Percentiles rank a stretch among this genome's conserved stretches.
Conservation (phyloP, 2,113 vertebrate species). For the Odocoileus virginianus region DNA sequence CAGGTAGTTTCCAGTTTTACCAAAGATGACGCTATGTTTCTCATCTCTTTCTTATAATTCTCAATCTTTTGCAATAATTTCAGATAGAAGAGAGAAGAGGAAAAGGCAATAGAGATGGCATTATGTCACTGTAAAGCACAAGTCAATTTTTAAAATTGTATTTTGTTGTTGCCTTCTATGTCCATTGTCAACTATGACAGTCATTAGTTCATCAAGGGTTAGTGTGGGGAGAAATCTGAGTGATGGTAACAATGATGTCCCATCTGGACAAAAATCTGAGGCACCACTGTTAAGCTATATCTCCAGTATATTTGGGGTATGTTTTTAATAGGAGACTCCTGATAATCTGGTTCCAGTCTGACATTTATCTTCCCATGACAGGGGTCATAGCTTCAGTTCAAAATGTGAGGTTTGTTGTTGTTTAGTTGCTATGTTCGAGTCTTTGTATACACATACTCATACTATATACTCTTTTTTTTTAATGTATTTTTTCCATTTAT, state of each 20-base stretch:
- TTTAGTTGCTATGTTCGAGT: background rate
- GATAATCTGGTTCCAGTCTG: background rate
- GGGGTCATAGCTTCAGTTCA: background rate
- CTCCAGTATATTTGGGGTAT: background rate
- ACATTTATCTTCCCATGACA: background rate
- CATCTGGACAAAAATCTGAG: background rate
- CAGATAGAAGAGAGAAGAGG: background rate
- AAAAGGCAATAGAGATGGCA: background rate
- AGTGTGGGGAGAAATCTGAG: background rate
- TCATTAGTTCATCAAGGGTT: background rate
- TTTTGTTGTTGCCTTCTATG: background rate
- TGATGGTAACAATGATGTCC: rapidly evolving
- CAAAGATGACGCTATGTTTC: background rate
- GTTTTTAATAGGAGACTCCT: background rate
- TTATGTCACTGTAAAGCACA: background rate
- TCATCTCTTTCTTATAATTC: background rate
- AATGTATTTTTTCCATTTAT: no score
- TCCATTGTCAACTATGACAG: background rate
- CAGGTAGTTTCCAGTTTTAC: background rate
- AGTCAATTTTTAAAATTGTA: background rate
- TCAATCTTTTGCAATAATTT: background rate
- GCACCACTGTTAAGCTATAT: background rate
- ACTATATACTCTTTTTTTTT: background rate
- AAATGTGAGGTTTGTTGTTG: background rate
- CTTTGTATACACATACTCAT: background rate